Evolutionary conservation across 2,113 vertebrate species (phyloP), one percentile per base, ranked within the genome.

Genomic region (Paramormyrops kingsleyae): DNA sequence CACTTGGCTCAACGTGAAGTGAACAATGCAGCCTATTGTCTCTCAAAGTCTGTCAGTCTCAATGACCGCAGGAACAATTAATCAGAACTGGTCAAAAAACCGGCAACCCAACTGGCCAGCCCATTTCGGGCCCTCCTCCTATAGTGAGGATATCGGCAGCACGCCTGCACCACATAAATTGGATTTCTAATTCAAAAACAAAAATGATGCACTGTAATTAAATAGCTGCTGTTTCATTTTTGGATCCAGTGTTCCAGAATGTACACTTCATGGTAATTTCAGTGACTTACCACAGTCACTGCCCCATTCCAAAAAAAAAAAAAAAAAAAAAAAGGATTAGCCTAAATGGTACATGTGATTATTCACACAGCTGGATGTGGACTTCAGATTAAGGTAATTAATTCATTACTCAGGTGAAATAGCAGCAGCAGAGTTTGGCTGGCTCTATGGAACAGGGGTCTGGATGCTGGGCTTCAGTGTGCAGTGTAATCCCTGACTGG

Each of bases 11-110:
- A 87, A 83, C 31, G 70, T 0, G 1, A 92, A 90, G 49, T 89
- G 17, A 93, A 92, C 91, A 92, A 94, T 93, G 93, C 88, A 87
- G 90, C 86, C 93, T 91, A 94, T 94, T 94, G 92, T 95, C 91
- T 93, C 90, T 89, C 80, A n/a, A 42, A 92, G 91, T 92, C 92
- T 92, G 94, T 94, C 93, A 89, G 92, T 93, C 92, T 94, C 92
- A 91, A 91, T 92, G 92, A 93, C 91, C 89, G 84, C 90, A 88
- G 92, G 92, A 90, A 92, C 93, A 95, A 94, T 94, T 94, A 94
- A 94, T 93, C 92, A 92, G 93, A 77, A 89, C 66, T 87, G 91
- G 92, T 94, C 10, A 93, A 92, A 91, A 92, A 91, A 89, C 87
- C 90, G 88, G 90, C 87, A 62, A 62, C 24, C 56, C 24, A n/a